These are phyloP conservation scores for Onychostruthus taczanowskii DNA, from an alignment of 2,113 vertebrate genomes.

Conservation along the genomic window DNA sequence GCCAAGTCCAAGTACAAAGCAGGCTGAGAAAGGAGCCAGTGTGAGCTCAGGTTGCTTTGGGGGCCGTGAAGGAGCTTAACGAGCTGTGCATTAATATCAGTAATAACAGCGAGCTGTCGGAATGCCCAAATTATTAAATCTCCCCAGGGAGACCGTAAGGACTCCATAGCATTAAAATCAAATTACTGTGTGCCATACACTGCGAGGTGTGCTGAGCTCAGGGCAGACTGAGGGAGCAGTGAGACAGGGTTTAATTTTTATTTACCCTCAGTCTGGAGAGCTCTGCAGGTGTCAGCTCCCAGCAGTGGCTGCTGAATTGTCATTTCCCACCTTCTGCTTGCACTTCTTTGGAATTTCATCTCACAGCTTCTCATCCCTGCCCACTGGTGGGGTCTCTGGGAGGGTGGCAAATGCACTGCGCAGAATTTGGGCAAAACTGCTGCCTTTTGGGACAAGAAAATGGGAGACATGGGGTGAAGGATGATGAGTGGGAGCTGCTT, in stretches of 20 bases:
- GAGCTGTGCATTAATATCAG: neutral
- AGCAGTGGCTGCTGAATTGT: neutral
- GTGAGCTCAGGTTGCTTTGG: constrained; percentile 28
- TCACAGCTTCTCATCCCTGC: rapidly evolving
- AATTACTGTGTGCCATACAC: neutral
- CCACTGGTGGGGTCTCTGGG: rapidly evolving
- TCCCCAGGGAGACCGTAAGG: neutral
- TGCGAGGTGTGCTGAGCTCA: neutral
- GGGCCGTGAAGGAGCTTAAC: neutral
- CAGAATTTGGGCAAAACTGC: neutral
- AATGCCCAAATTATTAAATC: neutral
- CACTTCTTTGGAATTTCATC: neutral
- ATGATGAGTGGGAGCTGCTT: neutral
- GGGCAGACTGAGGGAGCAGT: neutral
- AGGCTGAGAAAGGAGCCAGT: neutral
- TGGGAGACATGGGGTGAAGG: neutral
- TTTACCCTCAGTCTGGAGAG: neutral
- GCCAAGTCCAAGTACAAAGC: constrained; percentile 41
- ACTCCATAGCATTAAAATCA: neutral
- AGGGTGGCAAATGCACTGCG: rapidly evolving
- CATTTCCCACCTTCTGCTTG: neutral
- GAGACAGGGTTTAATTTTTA: neutral
- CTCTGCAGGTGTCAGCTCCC: neutral
- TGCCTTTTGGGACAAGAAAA: neutral
- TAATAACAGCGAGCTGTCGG: neutral